phyloP scores from a whole-genome alignment of 1,140 invertebrate species.

The Lepidurus arcticus region DNA sequence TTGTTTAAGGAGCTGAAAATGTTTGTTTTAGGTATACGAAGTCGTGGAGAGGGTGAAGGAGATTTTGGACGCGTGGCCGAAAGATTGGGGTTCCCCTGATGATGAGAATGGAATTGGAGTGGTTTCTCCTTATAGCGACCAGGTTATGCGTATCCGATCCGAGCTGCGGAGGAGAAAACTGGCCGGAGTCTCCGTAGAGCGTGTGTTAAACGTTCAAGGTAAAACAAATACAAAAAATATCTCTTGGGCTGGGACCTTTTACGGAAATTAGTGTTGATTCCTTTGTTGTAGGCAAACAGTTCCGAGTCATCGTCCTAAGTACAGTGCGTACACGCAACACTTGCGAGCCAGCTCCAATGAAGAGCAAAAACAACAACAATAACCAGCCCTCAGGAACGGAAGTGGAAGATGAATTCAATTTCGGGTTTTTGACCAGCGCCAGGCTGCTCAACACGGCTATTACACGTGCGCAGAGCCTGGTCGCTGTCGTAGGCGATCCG shows the following conservation, averaged over 20 bases:
- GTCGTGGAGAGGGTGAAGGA: conserved; percentile 65
- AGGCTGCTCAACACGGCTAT: conserved; percentile 81
- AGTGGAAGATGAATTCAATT: conserved; percentile 55
- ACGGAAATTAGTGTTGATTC: conserved; percentile 16
- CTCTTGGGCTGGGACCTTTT: neutral
- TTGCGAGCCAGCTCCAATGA: conserved; percentile 45
- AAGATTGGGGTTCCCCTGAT: conserved; percentile 62
- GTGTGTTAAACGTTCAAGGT: conserved; percentile 81
- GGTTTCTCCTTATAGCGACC: conserved; percentile 79
- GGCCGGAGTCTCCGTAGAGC: conserved; percentile 71
- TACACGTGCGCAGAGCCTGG: conserved; percentile 77
- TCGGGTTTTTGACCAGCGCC: conserved; percentile 78
- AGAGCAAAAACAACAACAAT: conserved; percentile 18
- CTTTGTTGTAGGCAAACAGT: conserved; percentile 63
- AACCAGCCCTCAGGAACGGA: conserved; percentile 4
- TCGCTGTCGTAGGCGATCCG: conserved; percentile 81
- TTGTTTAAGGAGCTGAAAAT: neutral
- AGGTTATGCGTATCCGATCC: conserved; percentile 70
- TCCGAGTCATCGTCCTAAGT: conserved; percentile 74
- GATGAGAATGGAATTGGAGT: conserved; percentile 69
- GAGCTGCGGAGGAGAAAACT: conserved; percentile 68
- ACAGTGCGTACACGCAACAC: conserved; percentile 73
- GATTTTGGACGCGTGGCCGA: conserved; percentile 64
- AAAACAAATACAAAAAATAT: conserved; percentile 25
- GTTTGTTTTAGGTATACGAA: conserved; percentile 55